Evolutionary conservation across 2,113 vertebrate genomes (phyloP).

Genomic region (Sitta europaea): DNA sequence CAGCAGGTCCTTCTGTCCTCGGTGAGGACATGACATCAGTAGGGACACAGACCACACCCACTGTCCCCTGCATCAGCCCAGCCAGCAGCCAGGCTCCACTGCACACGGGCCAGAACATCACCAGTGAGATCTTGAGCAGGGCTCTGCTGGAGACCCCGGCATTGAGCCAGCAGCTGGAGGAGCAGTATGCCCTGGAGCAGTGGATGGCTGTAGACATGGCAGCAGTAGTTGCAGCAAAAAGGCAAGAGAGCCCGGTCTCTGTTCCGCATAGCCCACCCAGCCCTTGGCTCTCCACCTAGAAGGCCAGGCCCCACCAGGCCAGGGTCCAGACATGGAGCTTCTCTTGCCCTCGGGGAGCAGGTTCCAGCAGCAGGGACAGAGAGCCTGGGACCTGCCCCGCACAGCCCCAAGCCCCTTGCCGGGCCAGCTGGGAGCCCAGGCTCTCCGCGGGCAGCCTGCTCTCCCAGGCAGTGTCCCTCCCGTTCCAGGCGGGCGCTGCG

Average conservation of each 20-base stretch:
- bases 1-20: not conserved
- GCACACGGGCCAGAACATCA: not conserved
- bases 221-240: not conserved
- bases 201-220: not conserved
- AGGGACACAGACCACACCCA: not conserved
- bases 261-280: not conserved
- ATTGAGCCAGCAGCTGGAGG: not conserved
- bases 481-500: rapidly evolving
- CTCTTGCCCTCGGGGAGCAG: not conserved
- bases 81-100: not conserved
- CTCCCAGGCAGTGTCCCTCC: not conserved
- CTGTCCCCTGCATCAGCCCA: too few species aligned
- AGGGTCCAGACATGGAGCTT: not conserved
- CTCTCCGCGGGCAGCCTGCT: rapidly evolving
- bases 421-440: too few species aligned
- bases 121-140: too few species aligned
- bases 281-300: not conserved
- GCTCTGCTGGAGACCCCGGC: not conserved
- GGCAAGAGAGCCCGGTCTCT: rapidly evolving
- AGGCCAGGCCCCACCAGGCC: too few species aligned
- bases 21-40: too few species aligned
- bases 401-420: too few species aligned
- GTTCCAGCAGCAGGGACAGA: not conserved
- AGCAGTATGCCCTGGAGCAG: not conserved
- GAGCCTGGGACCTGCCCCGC: not conserved